These are phyloP conservation scores for Nasonovia ribisnigri DNA, from an alignment of 2,888 invertebrate species.

Conservation along the genomic window DNA sequence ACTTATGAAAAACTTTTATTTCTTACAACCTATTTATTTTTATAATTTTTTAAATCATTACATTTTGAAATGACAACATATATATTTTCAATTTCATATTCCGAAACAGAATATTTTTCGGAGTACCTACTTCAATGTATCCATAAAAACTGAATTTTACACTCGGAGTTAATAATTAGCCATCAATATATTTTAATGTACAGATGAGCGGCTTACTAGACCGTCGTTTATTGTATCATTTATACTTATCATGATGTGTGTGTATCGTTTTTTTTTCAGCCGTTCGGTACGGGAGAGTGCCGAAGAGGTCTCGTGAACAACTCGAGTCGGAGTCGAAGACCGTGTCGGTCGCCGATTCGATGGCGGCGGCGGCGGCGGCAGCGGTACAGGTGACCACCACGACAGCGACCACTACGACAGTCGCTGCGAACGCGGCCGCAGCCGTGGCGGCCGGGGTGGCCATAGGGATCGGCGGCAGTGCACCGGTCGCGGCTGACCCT, in stretches of 20 bases:
- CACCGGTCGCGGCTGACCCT: conserved; percentile 68
- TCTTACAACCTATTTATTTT: not conserved
- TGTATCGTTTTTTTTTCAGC: conserved; percentile 74
- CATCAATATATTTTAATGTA: not conserved
- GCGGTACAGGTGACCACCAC: conserved; percentile 69
- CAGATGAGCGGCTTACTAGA: not conserved
- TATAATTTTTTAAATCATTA: not conserved
- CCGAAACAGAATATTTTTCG: not conserved
- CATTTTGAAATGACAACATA: not conserved
- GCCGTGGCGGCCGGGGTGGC: conserved; percentile 71
- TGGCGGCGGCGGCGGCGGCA: conserved; percentile 71
- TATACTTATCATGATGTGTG: not conserved
- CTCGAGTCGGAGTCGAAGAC: conserved; percentile 73
- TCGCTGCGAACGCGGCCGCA: conserved; percentile 69
- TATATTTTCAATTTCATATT: not conserved
- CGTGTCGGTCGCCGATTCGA: conserved; percentile 69
- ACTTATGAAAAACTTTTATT: not conserved
- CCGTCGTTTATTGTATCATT: not conserved
- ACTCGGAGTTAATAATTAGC: not conserved
- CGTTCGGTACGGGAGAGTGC: conserved; percentile 95
- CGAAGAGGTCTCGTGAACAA: conserved; percentile 90
- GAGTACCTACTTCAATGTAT: not conserved
- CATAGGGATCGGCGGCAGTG: conserved; percentile 66
- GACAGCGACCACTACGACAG: conserved; percentile 69
- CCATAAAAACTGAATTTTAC: not conserved